A percentile compares a stretch with the other conserved stretches of the same genome.
These are phyloP conservation scores for Aegithalos caudatus DNA, from an alignment of 2,113 vertebrate species.

Conservation along the genomic window DNA sequence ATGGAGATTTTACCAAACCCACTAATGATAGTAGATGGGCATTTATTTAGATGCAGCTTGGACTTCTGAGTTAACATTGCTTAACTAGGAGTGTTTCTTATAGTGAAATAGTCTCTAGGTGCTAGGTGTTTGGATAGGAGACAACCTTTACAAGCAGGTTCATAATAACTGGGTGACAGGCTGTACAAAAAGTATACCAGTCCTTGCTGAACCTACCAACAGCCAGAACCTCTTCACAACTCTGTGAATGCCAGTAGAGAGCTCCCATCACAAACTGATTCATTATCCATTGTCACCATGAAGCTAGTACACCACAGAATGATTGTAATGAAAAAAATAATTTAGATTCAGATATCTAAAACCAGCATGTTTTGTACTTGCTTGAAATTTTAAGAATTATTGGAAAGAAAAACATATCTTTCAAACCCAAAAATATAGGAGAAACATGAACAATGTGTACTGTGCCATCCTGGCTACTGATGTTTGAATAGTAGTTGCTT, in stretches of 20 bases:
- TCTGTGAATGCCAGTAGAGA: neutral
- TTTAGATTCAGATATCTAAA: neutral
- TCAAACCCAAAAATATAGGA: neutral
- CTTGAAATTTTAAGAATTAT: neutral
- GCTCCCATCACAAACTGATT: neutral
- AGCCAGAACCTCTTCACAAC: neutral
- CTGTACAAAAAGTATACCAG: neutral
- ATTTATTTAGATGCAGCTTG: neutral
- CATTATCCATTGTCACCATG: neutral
- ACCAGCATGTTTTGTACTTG: neutral
- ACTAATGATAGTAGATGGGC: neutral
- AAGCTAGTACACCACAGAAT: neutral
- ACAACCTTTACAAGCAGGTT: neutral
- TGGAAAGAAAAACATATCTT: neutral
- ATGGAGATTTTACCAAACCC: neutral
- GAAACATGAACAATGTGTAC: neutral
- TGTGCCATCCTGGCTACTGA: neutral
- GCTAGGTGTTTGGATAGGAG: neutral
- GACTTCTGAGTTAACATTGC: neutral
- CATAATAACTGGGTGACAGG: rapidly evolving
- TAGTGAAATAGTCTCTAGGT: neutral
- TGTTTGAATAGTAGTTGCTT: neutral
- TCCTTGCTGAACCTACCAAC: neutral
- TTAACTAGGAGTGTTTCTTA: neutral
- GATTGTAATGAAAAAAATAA: neutral